phyloP scores from a whole-genome alignment of 2,113 vertebrate genomes.

The Rhinogobius similis region DNA sequence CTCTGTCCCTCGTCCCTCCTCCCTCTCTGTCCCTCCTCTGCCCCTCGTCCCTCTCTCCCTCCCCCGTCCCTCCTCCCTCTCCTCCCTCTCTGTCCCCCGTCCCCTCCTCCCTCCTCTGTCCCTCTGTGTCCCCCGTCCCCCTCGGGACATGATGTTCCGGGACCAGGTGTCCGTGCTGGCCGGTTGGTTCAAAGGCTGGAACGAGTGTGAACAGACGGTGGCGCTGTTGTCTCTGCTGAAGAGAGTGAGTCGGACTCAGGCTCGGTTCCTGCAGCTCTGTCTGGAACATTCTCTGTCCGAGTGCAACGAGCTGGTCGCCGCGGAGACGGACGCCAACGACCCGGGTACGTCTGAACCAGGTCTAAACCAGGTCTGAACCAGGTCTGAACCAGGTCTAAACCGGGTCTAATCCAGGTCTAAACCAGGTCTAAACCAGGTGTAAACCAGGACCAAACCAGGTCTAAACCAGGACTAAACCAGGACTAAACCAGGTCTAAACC shows the following conservation, averaged over 20 bases:
- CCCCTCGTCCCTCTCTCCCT: too few relatives aligned
- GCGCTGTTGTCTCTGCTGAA: conserved; percentile 94
- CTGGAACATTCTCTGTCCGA: conserved; percentile 96
- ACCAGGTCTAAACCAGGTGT: too few relatives aligned
- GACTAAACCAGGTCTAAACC: too few relatives aligned
- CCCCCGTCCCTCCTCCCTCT: too few relatives aligned
- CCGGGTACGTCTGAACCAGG: conserved; percentile 85
- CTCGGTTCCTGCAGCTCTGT: conserved; percentile 97
- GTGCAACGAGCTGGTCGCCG: conserved; percentile 93
- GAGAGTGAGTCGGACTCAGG: conserved; percentile 94
- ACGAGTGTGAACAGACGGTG: conserved; percentile 98
- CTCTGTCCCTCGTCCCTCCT: too few relatives aligned
- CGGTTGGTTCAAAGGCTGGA: conserved; percentile 99
- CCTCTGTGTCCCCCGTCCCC: not conserved
- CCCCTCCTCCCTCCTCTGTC: not conserved
- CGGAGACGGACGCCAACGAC: conserved; percentile 96
- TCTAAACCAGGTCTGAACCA: too few relatives aligned
- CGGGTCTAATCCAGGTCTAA: too few relatives aligned
- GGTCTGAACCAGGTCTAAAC: too few relatives aligned
- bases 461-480: too few relatives aligned
- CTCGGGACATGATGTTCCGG: conserved; percentile 98
- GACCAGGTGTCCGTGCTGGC: conserved; percentile 97
- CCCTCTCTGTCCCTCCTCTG: too few relatives aligned
- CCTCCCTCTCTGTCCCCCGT: too few relatives aligned
- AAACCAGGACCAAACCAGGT: too few relatives aligned